These are phyloP conservation scores for Napeogenes inachia DNA, from an alignment of 2,888 invertebrate species.

Conservation along the genomic window DNA sequence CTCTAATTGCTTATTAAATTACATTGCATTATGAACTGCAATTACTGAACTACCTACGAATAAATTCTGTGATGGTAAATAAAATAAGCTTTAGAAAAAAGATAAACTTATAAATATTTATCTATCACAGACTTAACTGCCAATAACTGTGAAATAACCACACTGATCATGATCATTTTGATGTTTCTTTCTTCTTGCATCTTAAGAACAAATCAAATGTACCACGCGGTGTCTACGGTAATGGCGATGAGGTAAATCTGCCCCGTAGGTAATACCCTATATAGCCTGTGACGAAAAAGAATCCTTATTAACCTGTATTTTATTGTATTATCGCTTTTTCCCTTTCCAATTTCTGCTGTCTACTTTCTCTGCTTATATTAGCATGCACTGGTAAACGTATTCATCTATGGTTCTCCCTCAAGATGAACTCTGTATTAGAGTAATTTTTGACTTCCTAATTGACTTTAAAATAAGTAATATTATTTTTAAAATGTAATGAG, in stretches of 20 bases:
- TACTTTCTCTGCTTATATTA: not conserved
- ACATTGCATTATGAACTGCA: not conserved
- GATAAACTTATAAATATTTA: not conserved
- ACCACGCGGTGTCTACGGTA: slow-evolving; percentile 95
- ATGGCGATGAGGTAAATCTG: slow-evolving; percentile 91
- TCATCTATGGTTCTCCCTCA: not conserved
- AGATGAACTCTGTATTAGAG: not conserved
- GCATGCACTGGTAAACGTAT: not conserved
- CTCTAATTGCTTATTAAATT: too few species aligned
- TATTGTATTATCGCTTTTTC: not conserved
- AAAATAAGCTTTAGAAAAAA: not conserved
- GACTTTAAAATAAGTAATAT: too few species aligned
- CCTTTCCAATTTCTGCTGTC: slow-evolving; percentile 6
- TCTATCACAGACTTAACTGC: slow-evolving; percentile 26
- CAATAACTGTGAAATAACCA: slow-evolving; percentile 33
- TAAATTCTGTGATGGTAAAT: slow-evolving; percentile 15
- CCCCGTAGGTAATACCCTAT: slow-evolving; percentile 63
- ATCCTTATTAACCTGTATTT: slow-evolving; percentile 8
- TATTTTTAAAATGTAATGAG: too few species aligned
- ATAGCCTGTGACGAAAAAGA: slow-evolving; percentile 39
- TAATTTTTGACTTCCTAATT: not conserved
- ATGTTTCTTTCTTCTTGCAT: slow-evolving; percentile 79
- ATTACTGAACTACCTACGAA: slow-evolving; percentile 13
- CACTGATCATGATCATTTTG: slow-evolving; percentile 68
- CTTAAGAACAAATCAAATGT: slow-evolving; percentile 93